Evolutionary conservation across 2,888 invertebrate species (phyloP).

Genomic region (Allophyes oxyacanthae): DNA sequence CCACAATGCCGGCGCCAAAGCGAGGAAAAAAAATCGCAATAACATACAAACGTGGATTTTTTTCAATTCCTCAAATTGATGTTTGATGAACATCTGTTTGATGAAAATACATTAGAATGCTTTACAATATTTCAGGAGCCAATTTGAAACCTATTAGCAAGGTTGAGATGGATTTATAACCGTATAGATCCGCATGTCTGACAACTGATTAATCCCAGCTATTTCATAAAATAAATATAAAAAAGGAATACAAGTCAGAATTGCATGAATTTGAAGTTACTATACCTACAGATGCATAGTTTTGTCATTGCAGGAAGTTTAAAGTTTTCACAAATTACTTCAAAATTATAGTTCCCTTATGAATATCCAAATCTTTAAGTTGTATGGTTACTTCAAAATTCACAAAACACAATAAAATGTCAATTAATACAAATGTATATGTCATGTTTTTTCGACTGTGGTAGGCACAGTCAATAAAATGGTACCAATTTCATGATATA

Average conservation of each 20-base stretch:
- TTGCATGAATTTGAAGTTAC: no score
- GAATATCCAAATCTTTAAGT: no score
- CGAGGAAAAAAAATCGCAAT: slow-evolving; percentile 2
- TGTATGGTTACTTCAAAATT: no score
- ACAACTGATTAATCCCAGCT: slow-evolving; percentile 6
- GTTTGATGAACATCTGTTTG: slow-evolving; percentile 24
- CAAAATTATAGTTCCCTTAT: no score
- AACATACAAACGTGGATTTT: background rate
- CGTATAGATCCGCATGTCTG: slow-evolving; percentile 16
- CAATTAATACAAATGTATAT: no score
- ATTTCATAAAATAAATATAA: slow-evolving; percentile 16
- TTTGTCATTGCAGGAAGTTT: no score
- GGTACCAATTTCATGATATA: no score
- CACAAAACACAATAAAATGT: no score
- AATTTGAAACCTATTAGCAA: slow-evolving; percentile 27
- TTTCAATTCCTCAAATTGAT: slow-evolving; percentile 3
- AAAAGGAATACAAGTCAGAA: slow-evolving; percentile 1
- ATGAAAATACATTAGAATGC: slow-evolving; percentile 31
- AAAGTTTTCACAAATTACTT: no score
- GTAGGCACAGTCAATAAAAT: no score
- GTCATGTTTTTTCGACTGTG: no score
- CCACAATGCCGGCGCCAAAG: slow-evolving; percentile 3
- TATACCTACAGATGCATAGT: no score
- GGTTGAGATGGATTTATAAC: slow-evolving; percentile 31
- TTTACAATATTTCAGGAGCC: slow-evolving; percentile 17